Evolutionary conservation across 2,113 vertebrate genomes (phyloP).

Genomic region (Rhabdornis inornatus): DNA sequence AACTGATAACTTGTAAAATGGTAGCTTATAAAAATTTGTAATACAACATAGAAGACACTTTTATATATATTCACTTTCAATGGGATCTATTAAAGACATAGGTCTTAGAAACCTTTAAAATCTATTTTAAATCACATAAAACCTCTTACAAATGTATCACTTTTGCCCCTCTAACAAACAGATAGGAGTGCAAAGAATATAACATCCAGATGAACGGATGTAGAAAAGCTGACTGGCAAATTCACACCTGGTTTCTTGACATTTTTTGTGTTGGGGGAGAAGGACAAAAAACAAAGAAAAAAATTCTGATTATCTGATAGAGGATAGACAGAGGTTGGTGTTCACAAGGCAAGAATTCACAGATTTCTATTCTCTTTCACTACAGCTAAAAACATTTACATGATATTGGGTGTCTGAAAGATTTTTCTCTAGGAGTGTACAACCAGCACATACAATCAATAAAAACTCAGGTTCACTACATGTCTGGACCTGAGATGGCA

Average conservation of each 20-base stretch:
- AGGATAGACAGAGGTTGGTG: neutral
- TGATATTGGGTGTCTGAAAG: neutral
- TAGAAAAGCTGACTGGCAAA: neutral
- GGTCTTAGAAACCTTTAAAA: neutral
- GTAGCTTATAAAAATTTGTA: neutral
- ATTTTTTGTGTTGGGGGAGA: neutral
- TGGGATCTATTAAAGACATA: neutral
- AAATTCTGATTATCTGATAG: neutral
- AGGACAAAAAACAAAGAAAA: neutral
- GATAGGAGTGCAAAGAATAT: neutral
- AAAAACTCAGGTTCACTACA: neutral
- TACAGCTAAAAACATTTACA: neutral
- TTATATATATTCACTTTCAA: neutral
- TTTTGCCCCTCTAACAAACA: neutral
- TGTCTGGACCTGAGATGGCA: neutral
- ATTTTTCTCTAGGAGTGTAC: neutral
- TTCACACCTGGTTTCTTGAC: neutral
- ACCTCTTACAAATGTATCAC: neutral
- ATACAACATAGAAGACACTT: neutral
- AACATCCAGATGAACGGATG: neutral
- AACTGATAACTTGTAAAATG: neutral
- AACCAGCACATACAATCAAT: neutral
- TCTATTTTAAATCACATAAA: neutral
- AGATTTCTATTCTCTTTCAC: neutral
- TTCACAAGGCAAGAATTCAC: neutral